phyloP scores from a whole-genome alignment of 2,797 vertebrate species.

The Hydrolagus colliei region DNA sequence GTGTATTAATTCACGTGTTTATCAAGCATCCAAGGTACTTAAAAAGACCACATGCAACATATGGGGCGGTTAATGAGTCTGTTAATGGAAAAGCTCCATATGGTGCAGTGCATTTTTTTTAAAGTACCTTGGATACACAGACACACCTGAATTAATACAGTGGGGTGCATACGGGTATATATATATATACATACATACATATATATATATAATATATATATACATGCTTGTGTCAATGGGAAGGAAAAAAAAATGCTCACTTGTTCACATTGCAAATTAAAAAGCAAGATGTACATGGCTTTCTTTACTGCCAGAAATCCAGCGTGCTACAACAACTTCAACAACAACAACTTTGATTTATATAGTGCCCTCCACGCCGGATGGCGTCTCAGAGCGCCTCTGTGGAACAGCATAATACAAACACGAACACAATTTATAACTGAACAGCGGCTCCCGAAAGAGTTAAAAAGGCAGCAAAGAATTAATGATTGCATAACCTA shows the following conservation, averaged over 20 bases:
- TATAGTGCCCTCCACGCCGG: too few relatives aligned
- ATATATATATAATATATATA: too few relatives aligned
- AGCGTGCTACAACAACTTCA: background rate
- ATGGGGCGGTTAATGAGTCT: constrained; percentile 20
- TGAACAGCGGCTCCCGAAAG: background rate
- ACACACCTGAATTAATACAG: background rate
- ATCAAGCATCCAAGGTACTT: constrained; percentile 4
- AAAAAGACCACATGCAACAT: constrained; percentile 14
- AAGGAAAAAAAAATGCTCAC: background rate
- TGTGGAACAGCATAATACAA: background rate
- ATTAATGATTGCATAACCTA: background rate
- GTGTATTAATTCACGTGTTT: background rate
- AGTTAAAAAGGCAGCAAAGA: background rate
- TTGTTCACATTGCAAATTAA: background rate
- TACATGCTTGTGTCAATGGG: background rate
- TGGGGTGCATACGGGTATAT: background rate
- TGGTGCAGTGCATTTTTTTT: background rate
- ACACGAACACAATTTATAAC: background rate
- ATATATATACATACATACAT: background rate
- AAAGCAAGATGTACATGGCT: background rate
- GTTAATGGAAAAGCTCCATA: background rate
- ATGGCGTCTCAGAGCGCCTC: too few relatives aligned
- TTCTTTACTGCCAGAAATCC: background rate
- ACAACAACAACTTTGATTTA: too few relatives aligned
- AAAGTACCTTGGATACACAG: constrained; percentile 2